These are phyloP conservation scores for Zaprionus gabonicus DNA, from an alignment of 1,140 invertebrate genomes.

Conservation along the genomic window DNA sequence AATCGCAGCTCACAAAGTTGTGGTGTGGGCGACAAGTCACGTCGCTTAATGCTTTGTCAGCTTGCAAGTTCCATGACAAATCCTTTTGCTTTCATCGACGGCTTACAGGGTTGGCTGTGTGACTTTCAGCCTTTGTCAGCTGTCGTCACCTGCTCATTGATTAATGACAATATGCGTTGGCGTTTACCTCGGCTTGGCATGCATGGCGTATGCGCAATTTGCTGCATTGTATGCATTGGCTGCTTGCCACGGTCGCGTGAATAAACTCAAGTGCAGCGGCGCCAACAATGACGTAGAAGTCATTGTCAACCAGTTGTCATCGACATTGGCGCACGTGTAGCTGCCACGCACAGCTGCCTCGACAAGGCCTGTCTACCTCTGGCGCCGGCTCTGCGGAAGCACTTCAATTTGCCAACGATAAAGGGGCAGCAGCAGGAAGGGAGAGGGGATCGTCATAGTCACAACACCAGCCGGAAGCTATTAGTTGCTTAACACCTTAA, in stretches of 20 bases:
- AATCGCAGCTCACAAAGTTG: conserved; percentile 7
- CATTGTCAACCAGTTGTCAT: conserved; percentile 58
- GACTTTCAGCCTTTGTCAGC: conserved; percentile 39
- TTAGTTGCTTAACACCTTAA: conserved; percentile 55
- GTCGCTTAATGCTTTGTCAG: conserved; percentile 26
- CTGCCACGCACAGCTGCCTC: conserved; percentile 14
- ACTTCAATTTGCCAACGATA: conserved; percentile 45
- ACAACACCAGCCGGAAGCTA: conserved; percentile 20
- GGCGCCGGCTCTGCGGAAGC: conserved; percentile 7
- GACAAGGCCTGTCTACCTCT: background rate
- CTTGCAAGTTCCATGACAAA: conserved; percentile 44
- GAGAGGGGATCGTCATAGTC: background rate
- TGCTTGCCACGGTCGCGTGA: conserved; percentile 26
- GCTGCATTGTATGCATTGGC: conserved; percentile 36
- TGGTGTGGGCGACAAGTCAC: conserved; percentile 21
- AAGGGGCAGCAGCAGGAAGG: background rate
- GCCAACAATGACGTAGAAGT: conserved; percentile 12
- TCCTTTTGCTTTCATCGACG: conserved; percentile 38
- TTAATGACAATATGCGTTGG: conserved; percentile 58
- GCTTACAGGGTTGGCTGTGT: conserved; percentile 15
- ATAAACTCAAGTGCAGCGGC: conserved; percentile 23
- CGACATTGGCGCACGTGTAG: conserved; percentile 36
- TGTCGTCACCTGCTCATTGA: conserved; percentile 49
- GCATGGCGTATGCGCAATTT: conserved; percentile 62
- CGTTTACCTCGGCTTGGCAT: conserved; percentile 38